phyloP scores from a whole-genome alignment of 2,888 invertebrate genomes.

The Atethmia centrago region DNA sequence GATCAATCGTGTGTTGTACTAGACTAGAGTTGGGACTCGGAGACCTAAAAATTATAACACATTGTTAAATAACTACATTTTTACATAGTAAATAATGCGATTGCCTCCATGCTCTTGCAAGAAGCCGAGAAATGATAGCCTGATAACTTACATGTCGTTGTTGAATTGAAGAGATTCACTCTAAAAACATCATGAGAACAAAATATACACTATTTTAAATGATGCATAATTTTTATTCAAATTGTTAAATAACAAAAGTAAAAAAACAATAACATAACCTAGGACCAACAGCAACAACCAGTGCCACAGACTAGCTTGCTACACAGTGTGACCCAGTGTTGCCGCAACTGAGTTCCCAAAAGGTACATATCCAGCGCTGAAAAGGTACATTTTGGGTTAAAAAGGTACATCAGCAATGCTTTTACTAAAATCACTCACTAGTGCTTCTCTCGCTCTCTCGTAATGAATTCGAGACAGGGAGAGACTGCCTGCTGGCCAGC shows the following conservation, averaged over 20 bases:
- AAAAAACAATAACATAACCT: conserved; percentile 41
- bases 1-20: conserved; percentile 89
- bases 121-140: background rate
- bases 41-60: conserved; percentile 72
- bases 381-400: too few species aligned
- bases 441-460: too few species aligned
- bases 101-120: background rate
- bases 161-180: conserved; percentile 2
- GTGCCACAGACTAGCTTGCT: too few species aligned
- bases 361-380: too few species aligned
- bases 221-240: background rate
- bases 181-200: conserved; percentile 1
- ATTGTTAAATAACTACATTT: background rate
- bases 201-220: background rate
- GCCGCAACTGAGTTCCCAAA: too few species aligned
- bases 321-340: too few species aligned
- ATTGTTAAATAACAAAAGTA: background rate
- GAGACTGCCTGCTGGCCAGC: too few species aligned
- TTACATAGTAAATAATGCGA: background rate
- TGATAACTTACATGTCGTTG: conserved; percentile 27
- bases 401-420: too few species aligned
- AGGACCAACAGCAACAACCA: background rate
- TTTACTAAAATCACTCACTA: too few species aligned
- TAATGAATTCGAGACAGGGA: too few species aligned
- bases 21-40: conserved; percentile 81